Percentiles rank a stretch among this genome's conserved stretches.
These are phyloP conservation scores for Menidia beryllina DNA, from an alignment of 2,113 vertebrate species.

Conservation along the genomic window DNA sequence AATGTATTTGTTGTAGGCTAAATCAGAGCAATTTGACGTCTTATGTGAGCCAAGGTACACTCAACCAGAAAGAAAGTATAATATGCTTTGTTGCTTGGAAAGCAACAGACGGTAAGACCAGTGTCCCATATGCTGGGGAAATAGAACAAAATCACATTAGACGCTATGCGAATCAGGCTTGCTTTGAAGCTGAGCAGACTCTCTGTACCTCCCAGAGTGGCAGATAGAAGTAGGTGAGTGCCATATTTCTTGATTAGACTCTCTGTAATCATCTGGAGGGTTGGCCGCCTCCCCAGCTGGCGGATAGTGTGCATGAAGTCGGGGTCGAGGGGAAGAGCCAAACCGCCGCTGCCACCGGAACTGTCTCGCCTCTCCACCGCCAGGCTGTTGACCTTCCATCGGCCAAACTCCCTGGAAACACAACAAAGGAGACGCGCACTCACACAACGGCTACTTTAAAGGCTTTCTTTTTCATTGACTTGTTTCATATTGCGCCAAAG, in stretches of 20 bases:
- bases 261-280: conserved; percentile 82
- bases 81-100: conserved; percentile 59
- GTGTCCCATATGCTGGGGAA: conserved; percentile 30
- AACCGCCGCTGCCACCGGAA: conserved; percentile 63
- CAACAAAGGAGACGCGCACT: conserved; percentile 29
- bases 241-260: conserved; percentile 87
- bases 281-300: conserved; percentile 83
- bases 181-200: conserved; percentile 51
- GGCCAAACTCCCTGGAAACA: conserved; percentile 83
- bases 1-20: conserved; percentile 24
- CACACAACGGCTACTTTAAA: background rate
- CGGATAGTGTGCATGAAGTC: conserved; percentile 83
- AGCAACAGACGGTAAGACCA: conserved; percentile 50
- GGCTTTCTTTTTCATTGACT: conserved; percentile 4
- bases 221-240: conserved; percentile 83
- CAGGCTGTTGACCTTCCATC: conserved; percentile 88
- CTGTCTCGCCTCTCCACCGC: conserved; percentile 80
- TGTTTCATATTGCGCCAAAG: background rate
- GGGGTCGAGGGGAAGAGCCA: conserved; percentile 81
- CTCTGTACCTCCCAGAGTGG: conserved; percentile 84
- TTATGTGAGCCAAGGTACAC: conserved; percentile 36
- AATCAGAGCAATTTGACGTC: conserved; percentile 20
- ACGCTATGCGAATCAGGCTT: conserved; percentile 19
- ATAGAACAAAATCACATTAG: conserved; percentile 37
- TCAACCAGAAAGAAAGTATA: conserved; percentile 48